These are phyloP conservation scores for Jacana jacana DNA, from an alignment of 2,113 vertebrate species.

Conservation along the genomic window DNA sequence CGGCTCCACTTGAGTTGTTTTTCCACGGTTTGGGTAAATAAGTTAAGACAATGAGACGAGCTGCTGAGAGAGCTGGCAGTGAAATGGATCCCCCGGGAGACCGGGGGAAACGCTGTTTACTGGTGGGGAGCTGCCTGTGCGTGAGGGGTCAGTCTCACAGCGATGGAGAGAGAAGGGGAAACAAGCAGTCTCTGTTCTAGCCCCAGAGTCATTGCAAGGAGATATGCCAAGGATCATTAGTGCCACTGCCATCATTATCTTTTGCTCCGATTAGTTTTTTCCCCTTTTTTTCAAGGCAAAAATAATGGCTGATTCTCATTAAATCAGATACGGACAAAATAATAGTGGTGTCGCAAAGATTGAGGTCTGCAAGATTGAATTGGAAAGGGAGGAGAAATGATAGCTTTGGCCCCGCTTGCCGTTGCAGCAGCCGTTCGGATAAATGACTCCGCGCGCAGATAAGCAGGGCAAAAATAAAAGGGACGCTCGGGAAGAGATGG, in stretches of 20 bases:
- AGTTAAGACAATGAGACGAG: slow-evolving; percentile 37
- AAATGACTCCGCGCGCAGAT: slow-evolving; percentile 49
- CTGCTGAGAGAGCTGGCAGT: slow-evolving; percentile 34
- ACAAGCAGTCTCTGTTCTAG: slow-evolving; percentile 39
- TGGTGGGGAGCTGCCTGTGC: background rate
- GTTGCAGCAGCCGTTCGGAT: background rate
- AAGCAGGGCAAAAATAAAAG: slow-evolving; percentile 25
- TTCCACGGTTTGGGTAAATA: slow-evolving; percentile 53
- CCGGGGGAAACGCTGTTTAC: background rate
- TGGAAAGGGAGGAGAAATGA: slow-evolving; percentile 50
- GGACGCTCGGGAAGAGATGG: slow-evolving; percentile 8
- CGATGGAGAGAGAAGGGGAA: slow-evolving; percentile 8
- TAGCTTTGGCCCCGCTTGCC: slow-evolving; percentile 17
- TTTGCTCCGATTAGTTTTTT: background rate
- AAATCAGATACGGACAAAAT: slow-evolving; percentile 35
- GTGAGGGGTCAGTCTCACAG: slow-evolving; percentile 16
- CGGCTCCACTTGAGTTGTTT: slow-evolving; percentile 33
- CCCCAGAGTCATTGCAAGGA: background rate
- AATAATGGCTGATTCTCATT: background rate
- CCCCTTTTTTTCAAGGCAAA: background rate
- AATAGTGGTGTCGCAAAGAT: background rate
- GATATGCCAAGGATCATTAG: slow-evolving; percentile 50
- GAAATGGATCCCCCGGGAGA: slow-evolving; percentile 23
- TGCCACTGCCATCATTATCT: slow-evolving; percentile 19
- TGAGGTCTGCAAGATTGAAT: slow-evolving; percentile 55